phyloP scores from a whole-genome alignment of 1,140 invertebrate genomes.

The Ladona fulva region DNA sequence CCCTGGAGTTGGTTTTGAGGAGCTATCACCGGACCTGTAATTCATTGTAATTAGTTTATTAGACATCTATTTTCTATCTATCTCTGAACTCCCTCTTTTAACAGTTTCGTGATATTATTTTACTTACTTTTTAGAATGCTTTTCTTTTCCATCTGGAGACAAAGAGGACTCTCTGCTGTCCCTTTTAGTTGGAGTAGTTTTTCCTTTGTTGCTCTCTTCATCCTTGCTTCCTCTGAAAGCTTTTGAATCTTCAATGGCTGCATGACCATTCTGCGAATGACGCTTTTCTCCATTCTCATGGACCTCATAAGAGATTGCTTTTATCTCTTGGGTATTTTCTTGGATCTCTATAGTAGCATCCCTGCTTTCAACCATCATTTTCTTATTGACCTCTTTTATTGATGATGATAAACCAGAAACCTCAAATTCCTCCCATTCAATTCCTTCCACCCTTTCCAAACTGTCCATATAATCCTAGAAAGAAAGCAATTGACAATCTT shows the following conservation, averaged over 20 bases:
- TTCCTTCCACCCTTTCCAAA: constrained; percentile 37
- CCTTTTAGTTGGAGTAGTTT: not conserved
- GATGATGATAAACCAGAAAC: constrained; percentile 36
- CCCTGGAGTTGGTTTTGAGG: constrained; percentile 50
- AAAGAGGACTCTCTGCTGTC: constrained; percentile 16
- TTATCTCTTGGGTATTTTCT: not conserved
- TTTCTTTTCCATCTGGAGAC: constrained; percentile 17
- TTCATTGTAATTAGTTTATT: too few relatives aligned
- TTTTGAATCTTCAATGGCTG: not conserved
- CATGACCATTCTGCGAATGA: not conserved
- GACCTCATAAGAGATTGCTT: not conserved
- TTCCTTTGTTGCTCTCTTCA: not conserved
- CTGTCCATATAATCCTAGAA: constrained; percentile 35
- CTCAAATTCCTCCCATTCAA: constrained; percentile 77
- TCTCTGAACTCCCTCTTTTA: too few relatives aligned
- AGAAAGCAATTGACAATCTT: not conserved
- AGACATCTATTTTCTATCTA: too few relatives aligned
- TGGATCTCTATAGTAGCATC: not conserved
- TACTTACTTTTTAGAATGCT: constrained; percentile 15
- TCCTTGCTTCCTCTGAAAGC: not conserved
- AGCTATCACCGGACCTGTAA: not conserved
- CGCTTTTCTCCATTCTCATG: not conserved
- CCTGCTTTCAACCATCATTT: not conserved
- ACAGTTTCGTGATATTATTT: not conserved
- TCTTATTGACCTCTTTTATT: not conserved